Evolutionary conservation across 2,113 vertebrate species (phyloP).

Genomic region (Leucoraja erinaceus): DNA sequence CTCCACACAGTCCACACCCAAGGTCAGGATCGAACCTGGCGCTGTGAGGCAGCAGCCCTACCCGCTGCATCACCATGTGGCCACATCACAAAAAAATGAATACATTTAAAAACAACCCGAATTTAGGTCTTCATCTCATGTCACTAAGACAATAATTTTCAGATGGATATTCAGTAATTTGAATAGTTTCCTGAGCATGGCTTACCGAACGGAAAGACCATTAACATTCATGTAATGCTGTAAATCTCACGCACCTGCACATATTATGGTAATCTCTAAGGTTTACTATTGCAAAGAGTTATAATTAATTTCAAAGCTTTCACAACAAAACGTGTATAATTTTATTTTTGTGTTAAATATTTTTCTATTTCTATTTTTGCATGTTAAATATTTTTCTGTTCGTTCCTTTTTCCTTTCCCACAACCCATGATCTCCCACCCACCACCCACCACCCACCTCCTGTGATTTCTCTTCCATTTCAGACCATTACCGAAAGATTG

Average conservation of each 20-base stretch:
- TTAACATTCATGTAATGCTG: background rate
- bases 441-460: conserved; percentile 33
- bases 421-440: background rate
- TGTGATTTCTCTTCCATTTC: conserved; percentile 43
- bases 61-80: no score
- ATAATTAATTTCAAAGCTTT: background rate
- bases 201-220: background rate
- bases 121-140: no score
- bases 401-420: conserved; percentile 33
- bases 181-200: background rate
- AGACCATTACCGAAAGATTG: conserved; percentile 87
- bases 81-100: no score
- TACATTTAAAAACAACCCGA: no score
- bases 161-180: no score
- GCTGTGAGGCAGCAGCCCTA: no score
- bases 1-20: no score
- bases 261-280: background rate
- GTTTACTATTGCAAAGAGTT: background rate
- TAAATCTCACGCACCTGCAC: background rate
- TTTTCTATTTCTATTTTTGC: background rate
- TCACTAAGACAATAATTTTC: no score
- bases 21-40: no score
- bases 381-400: conserved; percentile 38
- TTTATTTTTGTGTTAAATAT: conserved; percentile 32
- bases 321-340: background rate